Percentiles rank a stretch among this genome's conserved stretches.
Evolutionary conservation across 2,888 invertebrate species (phyloP).

Genomic region (Pristionchus japonicus): DNA sequence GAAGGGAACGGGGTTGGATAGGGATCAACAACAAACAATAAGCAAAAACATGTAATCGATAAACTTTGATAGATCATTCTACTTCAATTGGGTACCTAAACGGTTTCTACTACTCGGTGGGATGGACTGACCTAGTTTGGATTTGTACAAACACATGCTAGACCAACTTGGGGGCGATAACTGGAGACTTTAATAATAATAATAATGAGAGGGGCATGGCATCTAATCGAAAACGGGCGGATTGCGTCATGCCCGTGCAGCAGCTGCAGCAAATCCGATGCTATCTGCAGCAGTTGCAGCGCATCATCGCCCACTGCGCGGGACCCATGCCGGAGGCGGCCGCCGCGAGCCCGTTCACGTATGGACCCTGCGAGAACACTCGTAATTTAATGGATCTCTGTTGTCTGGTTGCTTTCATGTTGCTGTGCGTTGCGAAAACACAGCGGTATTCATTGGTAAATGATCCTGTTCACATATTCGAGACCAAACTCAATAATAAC

Average conservation of each 20-base stretch:
- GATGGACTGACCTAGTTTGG: not conserved
- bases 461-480: too few species aligned
- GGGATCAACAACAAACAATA: not conserved
- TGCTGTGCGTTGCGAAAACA: too few species aligned
- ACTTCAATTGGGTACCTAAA: conserved; percentile 11
- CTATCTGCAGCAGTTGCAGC: conserved; percentile 27
- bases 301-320: not conserved
- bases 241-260: not conserved
- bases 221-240: conserved; percentile 17
- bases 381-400: too few species aligned
- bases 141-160: conserved; percentile 7
- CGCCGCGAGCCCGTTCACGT: not conserved
- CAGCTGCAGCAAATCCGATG: not conserved
- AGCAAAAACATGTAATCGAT: conserved; percentile 1
- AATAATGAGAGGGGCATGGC: too few species aligned
- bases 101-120: not conserved
- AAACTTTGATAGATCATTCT: conserved; percentile 1
- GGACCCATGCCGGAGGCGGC: not conserved
- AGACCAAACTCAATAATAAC: too few species aligned
- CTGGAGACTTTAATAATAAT: too few species aligned
- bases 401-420: not conserved
- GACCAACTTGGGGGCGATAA: not conserved
- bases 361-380: not conserved
- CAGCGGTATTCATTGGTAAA: too few species aligned
- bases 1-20: not conserved